Base-by-base conservation (phyloP, 2,113 vertebrate genomes). In the Pseudolaguvia tuberculata region DNA sequence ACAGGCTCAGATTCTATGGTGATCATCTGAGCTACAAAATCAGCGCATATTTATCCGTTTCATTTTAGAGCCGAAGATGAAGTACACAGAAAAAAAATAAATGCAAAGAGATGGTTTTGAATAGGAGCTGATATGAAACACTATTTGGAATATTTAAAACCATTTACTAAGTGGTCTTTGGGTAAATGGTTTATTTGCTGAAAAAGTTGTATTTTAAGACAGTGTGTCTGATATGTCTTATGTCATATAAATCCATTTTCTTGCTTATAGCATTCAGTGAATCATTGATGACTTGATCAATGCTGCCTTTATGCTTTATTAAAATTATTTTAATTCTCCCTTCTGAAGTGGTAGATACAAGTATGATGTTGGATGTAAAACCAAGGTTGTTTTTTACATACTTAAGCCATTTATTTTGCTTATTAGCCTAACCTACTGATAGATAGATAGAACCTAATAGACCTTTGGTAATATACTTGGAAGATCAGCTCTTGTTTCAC, bases 101-200 rank as follows among this genome's bases (percentile, higher is more conserved):
- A 65, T 66, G 7, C 5, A 23, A 48, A 6, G 23, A 48, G 48
- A 14, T 25, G 14, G n/a, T 66, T 48, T 42, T 67, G 25, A 67
- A 67, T 50, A 67, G 45, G 63, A 29, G 63, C 45, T 67, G 47
- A 67, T 50, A 45, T 25, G 39, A 27, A 50, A 66, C 21, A 66
- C 45, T 66, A 27, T 66, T 48, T 66, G 21, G 63, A 66, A 67
- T 67, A 67, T 50, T 67, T 29, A 29, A 67, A 4, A 15, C 63
- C 15, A 27, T 67, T 67, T 50, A 50, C 23, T 18, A 4, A 2
- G n/a, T 9, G 15, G 42, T n/a, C 8, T 50, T 12, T 50, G 2
- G 23, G 18, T 27, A 29, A 50, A 12, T 0, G 5, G 63, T 67
- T 67, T 48, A 50, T 23, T 50, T 20, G 23, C 45, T 11, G 20